Percentiles rank a stretch among this genome's conserved stretches.
phyloP scores from a whole-genome alignment of 1,140 invertebrate genomes.

The Littorina saxatilis region DNA sequence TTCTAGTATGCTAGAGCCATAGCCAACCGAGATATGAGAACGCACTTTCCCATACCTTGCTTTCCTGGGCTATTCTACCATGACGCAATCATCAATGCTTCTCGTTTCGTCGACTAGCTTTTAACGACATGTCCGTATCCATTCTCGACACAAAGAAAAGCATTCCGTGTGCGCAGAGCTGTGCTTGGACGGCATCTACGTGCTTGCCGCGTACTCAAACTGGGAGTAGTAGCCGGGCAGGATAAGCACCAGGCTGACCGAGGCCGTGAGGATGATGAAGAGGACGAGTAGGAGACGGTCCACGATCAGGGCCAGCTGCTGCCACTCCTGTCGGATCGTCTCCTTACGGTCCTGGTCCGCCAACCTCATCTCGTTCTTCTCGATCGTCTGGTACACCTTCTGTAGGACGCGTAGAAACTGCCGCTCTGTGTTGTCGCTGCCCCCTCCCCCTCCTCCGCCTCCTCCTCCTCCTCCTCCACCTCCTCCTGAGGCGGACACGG shows the following conservation, averaged over 20 bases:
- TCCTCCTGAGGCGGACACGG: neutral
- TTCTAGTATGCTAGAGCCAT: too few relatives aligned
- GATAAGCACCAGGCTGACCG: constrained; percentile 67
- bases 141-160: too few relatives aligned
- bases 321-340: constrained; percentile 84
- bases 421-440: constrained; percentile 76
- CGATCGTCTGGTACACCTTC: constrained; percentile 84
- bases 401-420: constrained; percentile 82
- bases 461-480: constrained; percentile 17
- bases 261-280: constrained; percentile 81
- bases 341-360: constrained; percentile 83
- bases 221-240: constrained; percentile 63
- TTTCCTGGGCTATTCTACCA: too few relatives aligned
- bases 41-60: too few relatives aligned
- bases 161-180: too few relatives aligned
- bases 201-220: too few relatives aligned
- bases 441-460: neutral
- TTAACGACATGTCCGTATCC: too few relatives aligned
- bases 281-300: constrained; percentile 82
- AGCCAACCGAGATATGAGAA: too few relatives aligned
- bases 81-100: too few relatives aligned
- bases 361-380: constrained; percentile 83
- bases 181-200: too few relatives aligned
- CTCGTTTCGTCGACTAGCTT: too few relatives aligned
- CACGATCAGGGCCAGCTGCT: constrained; percentile 85